These are phyloP conservation scores for Nasonia giraulti DNA, from an alignment of 1,140 invertebrate genomes.

Conservation along the genomic window DNA sequence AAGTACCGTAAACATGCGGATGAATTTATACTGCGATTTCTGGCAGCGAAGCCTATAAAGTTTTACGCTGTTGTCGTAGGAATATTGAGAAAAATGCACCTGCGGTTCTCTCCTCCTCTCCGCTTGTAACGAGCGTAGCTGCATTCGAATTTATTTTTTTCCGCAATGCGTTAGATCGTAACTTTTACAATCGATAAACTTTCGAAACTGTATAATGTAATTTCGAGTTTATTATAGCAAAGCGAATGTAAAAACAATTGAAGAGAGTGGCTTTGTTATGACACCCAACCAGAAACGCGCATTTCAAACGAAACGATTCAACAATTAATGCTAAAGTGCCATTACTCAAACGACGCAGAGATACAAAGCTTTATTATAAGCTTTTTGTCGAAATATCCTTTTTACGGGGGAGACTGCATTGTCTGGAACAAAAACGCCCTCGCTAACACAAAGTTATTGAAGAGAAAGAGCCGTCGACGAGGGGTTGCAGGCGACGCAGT, in stretches of 20 bases:
- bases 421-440: constrained; percentile 7
- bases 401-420: background rate
- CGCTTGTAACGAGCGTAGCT: background rate
- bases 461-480: constrained; percentile 16
- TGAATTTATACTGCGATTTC: constrained; percentile 4
- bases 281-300: background rate
- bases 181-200: no score
- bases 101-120: background rate
- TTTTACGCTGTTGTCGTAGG: background rate
- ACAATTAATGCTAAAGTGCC: no score
- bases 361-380: background rate
- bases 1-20: background rate
- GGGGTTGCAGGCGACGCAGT: constrained; percentile 1
- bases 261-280: no score
- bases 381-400: constrained; percentile 1
- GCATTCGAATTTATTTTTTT: background rate
- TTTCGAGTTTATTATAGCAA: no score
- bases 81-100: constrained; percentile 12
- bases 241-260: no score
- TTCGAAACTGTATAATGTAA: no score
- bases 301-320: no score
- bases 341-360: no score
- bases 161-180: background rate
- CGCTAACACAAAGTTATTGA: constrained; percentile 34
- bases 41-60: background rate